These are phyloP conservation scores for Homalodisca vitripennis DNA, from an alignment of 1,140 invertebrate species.

Conservation along the genomic window DNA sequence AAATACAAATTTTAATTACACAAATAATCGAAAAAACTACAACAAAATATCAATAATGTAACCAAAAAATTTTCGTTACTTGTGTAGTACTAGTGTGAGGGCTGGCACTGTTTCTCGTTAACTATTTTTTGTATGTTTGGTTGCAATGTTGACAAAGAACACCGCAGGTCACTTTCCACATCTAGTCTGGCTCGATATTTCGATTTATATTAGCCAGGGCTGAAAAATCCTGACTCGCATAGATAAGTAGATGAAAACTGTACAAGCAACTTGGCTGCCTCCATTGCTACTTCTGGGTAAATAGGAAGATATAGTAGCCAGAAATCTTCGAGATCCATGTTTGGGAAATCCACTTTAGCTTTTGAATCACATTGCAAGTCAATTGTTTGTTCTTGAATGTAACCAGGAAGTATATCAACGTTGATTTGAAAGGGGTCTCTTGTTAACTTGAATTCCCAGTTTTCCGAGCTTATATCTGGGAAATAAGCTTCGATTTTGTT, in stretches of 20 bases:
- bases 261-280: slow-evolving; percentile 19
- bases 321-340: slow-evolving; percentile 16
- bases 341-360: slow-evolving; percentile 5
- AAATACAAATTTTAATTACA: slow-evolving; percentile 1
- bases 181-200: slow-evolving; percentile 29
- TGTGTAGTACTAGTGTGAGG: neutral
- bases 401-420: slow-evolving; percentile 8
- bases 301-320: slow-evolving; percentile 23
- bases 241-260: slow-evolving; percentile 33
- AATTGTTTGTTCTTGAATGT: slow-evolving; percentile 8
- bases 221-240: slow-evolving; percentile 32
- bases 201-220: slow-evolving; percentile 30
- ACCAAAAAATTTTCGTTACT: neutral
- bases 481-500: neutral
- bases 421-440: slow-evolving; percentile 13
- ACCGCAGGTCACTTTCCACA: slow-evolving; percentile 15
- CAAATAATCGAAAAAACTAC: neutral
- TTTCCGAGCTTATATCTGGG: slow-evolving; percentile 11
- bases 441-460: slow-evolving; percentile 24
- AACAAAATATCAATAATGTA: neutral
- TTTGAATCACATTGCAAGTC: neutral
- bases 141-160: slow-evolving; percentile 25
- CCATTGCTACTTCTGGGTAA: slow-evolving; percentile 25
- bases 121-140: slow-evolving; percentile 26
- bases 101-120: slow-evolving; percentile 28